A percentile compares a stretch with the other conserved stretches of the same genome.
Evolutionary conservation across 1,140 invertebrate genomes (phyloP).

Genomic region (Coptotermes formosanus): DNA sequence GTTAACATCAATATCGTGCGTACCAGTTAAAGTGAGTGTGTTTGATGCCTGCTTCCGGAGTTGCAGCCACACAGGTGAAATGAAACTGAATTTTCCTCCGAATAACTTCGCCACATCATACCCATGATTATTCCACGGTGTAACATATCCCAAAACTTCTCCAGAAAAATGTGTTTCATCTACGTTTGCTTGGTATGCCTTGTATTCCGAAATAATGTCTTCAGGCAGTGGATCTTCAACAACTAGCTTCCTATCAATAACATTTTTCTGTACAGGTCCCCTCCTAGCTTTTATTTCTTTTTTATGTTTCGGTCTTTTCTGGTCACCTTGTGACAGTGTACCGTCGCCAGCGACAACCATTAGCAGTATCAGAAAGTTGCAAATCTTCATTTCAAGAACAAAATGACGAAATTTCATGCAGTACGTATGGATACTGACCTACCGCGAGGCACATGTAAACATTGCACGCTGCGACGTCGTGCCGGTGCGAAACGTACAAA

Average conservation of each 20-base stretch:
- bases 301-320: slow-evolving; percentile 44
- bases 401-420: too few species aligned
- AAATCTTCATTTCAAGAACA: background rate
- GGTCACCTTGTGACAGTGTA: slow-evolving; percentile 24
- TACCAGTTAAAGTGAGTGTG: slow-evolving; percentile 64
- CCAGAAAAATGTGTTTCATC: slow-evolving; percentile 64
- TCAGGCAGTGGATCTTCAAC: slow-evolving; percentile 59
- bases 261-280: slow-evolving; percentile 64
- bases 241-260: slow-evolving; percentile 68
- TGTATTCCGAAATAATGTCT: slow-evolving; percentile 75
- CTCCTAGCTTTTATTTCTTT: slow-evolving; percentile 48
- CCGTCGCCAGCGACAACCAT: background rate
- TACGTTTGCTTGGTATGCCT: slow-evolving; percentile 68
- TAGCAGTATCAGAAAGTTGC: background rate
- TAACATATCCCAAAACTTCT: slow-evolving; percentile 82
- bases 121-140: slow-evolving; percentile 95
- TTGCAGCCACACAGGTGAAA: slow-evolving; percentile 95
- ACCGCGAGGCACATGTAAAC: too few species aligned
- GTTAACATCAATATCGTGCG: slow-evolving; percentile 78
- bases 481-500: too few species aligned
- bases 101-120: slow-evolving; percentile 92
- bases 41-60: slow-evolving; percentile 61
- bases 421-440: too few species aligned
- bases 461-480: too few species aligned
- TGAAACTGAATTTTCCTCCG: slow-evolving; percentile 82